phyloP scores from a whole-genome alignment of 2,113 vertebrate species.

The Mesitornis unicolor region DNA sequence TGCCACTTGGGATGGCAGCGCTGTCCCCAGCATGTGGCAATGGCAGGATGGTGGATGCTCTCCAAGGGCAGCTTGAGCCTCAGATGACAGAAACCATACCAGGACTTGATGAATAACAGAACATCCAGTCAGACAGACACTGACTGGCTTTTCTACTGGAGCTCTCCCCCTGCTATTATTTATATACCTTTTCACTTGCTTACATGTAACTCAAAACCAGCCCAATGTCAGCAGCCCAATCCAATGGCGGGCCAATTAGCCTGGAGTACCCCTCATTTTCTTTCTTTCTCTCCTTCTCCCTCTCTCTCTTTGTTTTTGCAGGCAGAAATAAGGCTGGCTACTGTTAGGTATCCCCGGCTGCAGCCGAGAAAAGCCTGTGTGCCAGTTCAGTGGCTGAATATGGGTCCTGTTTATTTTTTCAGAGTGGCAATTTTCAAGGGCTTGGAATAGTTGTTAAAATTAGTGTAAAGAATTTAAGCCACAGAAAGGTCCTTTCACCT shows the following conservation, averaged over 20 bases:
- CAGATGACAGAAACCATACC: not conserved
- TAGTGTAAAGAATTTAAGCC: slow-evolving; percentile 61
- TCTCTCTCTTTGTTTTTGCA: not conserved
- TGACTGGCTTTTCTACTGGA: slow-evolving; percentile 35
- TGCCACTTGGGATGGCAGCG: no score
- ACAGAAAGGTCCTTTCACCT: slow-evolving; percentile 67
- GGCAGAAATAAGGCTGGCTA: not conserved
- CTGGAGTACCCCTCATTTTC: not conserved
- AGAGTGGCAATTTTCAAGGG: slow-evolving; percentile 64
- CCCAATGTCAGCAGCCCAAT: not conserved
- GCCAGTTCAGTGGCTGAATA: slow-evolving; percentile 39
- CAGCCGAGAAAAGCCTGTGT: not conserved
- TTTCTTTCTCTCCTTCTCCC: not conserved
- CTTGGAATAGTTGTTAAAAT: slow-evolving; percentile 69
- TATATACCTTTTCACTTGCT: slow-evolving; percentile 59
- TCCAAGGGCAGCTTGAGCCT: not conserved
- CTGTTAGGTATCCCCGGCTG: not conserved
- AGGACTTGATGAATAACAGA: slow-evolving; percentile 46
- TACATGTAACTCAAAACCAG: slow-evolving; percentile 65
- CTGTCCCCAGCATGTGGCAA: accelerated
- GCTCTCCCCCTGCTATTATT: slow-evolving; percentile 39
- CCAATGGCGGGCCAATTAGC: not conserved
- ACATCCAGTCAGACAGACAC: slow-evolving; percentile 18
- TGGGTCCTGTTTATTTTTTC: slow-evolving; percentile 72
- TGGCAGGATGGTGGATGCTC: not conserved